Percentiles rank a stretch among this genome's conserved stretches.
Evolutionary conservation across 2,797 vertebrate species (phyloP).

Genomic region (Sebastes iracundus): DNA sequence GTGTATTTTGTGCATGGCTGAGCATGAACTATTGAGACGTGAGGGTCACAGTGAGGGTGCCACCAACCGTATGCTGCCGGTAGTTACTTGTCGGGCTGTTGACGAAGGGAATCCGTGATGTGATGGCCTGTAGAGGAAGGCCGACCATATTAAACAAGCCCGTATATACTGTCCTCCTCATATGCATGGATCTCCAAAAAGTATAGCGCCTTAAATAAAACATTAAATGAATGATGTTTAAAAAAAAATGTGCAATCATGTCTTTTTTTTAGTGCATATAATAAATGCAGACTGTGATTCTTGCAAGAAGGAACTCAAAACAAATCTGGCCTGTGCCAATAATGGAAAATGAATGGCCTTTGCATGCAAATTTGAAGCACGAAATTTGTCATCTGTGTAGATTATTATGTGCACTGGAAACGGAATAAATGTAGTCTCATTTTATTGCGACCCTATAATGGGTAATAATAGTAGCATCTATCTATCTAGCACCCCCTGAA

Average conservation of each 20-base stretch:
- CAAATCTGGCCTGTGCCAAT: constrained; percentile 44
- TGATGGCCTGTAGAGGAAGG: constrained; percentile 66
- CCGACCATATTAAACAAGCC: constrained; percentile 47
- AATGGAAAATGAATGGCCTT: constrained; percentile 13
- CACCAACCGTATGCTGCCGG: constrained; percentile 65
- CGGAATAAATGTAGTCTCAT: neutral
- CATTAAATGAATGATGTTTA: neutral
- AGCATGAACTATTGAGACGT: constrained; percentile 54
- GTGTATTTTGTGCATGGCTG: constrained; percentile 51
- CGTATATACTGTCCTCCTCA: neutral
- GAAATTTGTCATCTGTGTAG: neutral
- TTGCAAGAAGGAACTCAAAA: constrained; percentile 21
- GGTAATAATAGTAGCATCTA: constrained; percentile 37
- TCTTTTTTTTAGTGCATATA: neutral
- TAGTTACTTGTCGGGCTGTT: constrained; percentile 61
- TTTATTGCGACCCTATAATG: neutral
- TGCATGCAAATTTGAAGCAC: constrained; percentile 22
- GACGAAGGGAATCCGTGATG: constrained; percentile 64
- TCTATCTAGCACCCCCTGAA: constrained; percentile 30
- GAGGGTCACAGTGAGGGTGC: constrained; percentile 67
- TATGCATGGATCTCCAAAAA: neutral
- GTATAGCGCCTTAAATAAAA: neutral
- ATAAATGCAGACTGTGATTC: constrained; percentile 16
- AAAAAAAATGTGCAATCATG: neutral
- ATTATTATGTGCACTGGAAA: neutral